Evolutionary conservation across 2,113 vertebrate genomes (phyloP).

Genomic region (Ailurus styani): DNA sequence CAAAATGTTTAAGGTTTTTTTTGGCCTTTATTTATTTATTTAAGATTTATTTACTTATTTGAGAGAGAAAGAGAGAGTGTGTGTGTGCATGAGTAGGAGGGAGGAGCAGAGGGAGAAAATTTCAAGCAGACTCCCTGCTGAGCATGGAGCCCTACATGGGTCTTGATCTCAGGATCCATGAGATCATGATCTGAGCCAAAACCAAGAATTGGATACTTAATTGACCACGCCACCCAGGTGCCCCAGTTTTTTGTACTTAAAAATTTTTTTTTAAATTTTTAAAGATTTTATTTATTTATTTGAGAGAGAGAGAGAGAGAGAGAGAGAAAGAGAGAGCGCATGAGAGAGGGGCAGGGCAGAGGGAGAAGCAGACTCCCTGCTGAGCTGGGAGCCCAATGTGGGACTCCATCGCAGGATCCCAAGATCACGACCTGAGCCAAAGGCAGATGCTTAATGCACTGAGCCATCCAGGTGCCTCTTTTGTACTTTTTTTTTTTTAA

Average conservation of each 20-base stretch:
- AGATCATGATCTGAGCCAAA: background rate
- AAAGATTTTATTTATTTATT: background rate
- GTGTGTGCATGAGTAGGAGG: background rate
- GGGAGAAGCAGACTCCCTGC: background rate
- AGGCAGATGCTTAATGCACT: background rate
- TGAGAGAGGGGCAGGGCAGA: background rate
- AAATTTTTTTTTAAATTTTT: background rate
- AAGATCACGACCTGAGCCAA: background rate
- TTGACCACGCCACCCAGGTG: background rate
- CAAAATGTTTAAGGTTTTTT: background rate
- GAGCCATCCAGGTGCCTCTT: background rate
- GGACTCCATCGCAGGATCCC: background rate
- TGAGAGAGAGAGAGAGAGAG: background rate
- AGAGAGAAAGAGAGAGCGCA: too few relatives aligned
- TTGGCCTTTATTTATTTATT: background rate
- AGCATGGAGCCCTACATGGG: background rate
- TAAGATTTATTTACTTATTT: background rate
- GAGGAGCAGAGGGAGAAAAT: background rate
- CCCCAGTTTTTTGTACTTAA: background rate
- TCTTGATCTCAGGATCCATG: background rate
- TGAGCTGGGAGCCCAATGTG: too few relatives aligned
- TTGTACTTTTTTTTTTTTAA: background rate
- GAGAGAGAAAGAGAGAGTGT: background rate
- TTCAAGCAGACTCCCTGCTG: background rate
- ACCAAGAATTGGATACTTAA: background rate